These are phyloP conservation scores for Aeoliscus strigatus DNA, from an alignment of 2,797 vertebrate species.

Conservation along the genomic window DNA sequence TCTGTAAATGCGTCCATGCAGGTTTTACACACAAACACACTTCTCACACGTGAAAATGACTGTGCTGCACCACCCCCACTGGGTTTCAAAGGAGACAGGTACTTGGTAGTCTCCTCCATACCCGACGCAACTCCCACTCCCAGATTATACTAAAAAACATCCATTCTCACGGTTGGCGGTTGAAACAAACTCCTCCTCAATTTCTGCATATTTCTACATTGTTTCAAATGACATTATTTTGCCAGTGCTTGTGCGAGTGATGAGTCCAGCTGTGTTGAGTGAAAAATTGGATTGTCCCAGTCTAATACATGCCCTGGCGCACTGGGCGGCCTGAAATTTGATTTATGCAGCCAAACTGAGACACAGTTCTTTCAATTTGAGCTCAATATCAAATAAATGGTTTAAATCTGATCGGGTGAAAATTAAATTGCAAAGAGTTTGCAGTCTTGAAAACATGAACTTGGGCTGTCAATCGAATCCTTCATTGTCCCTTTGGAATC, in stretches of 20 bases:
- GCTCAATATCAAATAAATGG: conserved; percentile 25
- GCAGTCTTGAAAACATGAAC: conserved; percentile 15
- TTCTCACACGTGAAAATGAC: conserved; percentile 10
- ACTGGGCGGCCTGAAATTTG: conserved; percentile 23
- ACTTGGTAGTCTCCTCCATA: conserved; percentile 8
- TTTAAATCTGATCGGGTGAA: conserved; percentile 20
- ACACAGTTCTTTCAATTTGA: conserved; percentile 5
- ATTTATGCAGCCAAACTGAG: conserved; percentile 24
- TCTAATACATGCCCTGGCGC: conserved; percentile 13
- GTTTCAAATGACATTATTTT: conserved; percentile 2
- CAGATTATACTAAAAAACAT: conserved; percentile 12
- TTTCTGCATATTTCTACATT: conserved; percentile 1
- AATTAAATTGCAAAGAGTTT: conserved; percentile 10
- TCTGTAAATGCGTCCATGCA: conserved; percentile 22
- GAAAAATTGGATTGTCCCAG: conserved; percentile 30
- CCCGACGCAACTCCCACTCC: conserved; percentile 17
- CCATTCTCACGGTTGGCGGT: background rate
- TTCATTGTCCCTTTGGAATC: conserved; percentile 5
- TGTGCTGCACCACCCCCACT: background rate
- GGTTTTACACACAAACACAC: conserved; percentile 25
- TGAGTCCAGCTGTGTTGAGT: conserved; percentile 5
- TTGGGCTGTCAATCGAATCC: background rate
- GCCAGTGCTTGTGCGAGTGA: conserved; percentile 1
- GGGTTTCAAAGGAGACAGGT: conserved; percentile 11
- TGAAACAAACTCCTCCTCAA: conserved; percentile 13